Conservation (phyloP, 1,140 invertebrate species). For the Zaprionus lachaisei region DNA sequence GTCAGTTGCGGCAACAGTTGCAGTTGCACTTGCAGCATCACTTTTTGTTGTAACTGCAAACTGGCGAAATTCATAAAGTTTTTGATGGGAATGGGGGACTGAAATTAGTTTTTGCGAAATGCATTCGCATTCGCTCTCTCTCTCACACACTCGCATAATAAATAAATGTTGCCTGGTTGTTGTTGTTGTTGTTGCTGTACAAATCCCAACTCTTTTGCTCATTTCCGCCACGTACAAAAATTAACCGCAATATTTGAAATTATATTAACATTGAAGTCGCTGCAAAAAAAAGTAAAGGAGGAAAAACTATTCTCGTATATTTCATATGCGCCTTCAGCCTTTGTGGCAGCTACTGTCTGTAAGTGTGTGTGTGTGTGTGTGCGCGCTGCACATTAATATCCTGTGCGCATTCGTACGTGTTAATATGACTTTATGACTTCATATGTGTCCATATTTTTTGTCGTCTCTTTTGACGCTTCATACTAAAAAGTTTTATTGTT, state of each 20-base stretch:
- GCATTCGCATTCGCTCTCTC: constrained; percentile 3
- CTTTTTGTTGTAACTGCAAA: constrained; percentile 39
- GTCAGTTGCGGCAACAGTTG: constrained; percentile 52
- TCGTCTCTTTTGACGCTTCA: constrained; percentile 69
- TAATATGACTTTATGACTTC: constrained; percentile 83
- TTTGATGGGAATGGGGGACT: constrained; percentile 43
- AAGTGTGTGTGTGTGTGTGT: constrained; percentile 13
- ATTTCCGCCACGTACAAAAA: constrained; percentile 68
- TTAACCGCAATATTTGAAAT: constrained; percentile 81
- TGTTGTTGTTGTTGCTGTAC: not conserved
- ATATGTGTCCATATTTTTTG: constrained; percentile 82
- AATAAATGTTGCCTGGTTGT: constrained; percentile 24
- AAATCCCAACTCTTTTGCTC: constrained; percentile 69
- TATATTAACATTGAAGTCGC: constrained; percentile 73
- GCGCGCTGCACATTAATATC: constrained; percentile 78
- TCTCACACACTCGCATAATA: not conserved
- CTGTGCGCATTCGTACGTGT: constrained; percentile 83
- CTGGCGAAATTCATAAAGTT: constrained; percentile 75
- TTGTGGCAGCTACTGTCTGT: constrained; percentile 1
- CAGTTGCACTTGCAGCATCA: constrained; percentile 31
- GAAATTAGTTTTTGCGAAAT: constrained; percentile 73
- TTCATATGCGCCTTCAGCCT: constrained; percentile 17
- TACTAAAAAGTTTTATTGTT: constrained; percentile 81
- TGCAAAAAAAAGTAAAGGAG: constrained; percentile 45
- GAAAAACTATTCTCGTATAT: not conserved